Base-by-base conservation (phyloP, 1,140 invertebrate species). In the Calycopis cecrops region DNA sequence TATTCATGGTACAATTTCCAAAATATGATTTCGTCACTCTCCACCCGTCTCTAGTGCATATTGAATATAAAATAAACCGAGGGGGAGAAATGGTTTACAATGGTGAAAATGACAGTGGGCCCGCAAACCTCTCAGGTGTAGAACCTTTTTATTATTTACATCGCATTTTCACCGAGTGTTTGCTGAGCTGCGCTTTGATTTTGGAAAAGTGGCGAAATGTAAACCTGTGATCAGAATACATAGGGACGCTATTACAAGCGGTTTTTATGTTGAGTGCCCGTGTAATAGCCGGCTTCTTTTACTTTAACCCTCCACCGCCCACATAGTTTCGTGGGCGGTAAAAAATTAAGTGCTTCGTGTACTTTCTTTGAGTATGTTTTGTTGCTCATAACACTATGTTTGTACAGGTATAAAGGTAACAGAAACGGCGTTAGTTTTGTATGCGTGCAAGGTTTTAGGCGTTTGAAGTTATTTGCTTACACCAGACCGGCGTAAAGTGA, bases 101-200 rank as follows among this genome's bases (percentile, higher is more conserved):
- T 81, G 69, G 76, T 67, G 75, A 71, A 71, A 77, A 77, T 79
- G 82, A 82, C 79, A 82, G 71, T 59, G 61, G 55, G 64, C 65
- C 63, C 60, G 60, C 65, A 70, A 73, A 65, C 59, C 73, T 73
- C 71, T 73, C 79, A 77, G 75, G 73, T 79, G 66, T 60, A 59
- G 42, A 33, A 55, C 78, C 78, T 79, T 79, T 86, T 85, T 87
- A 85, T 87, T 87, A 87, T 87, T 87, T 87, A 87, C 73, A 80
- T 69, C 79, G 77, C 74, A 87, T 87, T 87, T 86, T 82, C 79
- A 79, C 77, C 77, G 81, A 84, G 83, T 87, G 84, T 87, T 87
- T 87, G 79, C 81, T 57, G 72, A 71, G 71, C 67, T 76, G 79
- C 79, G 82, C 84, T 87, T 85, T 85, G 81, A 85, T 87, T 85